phyloP scores from a whole-genome alignment of 2,888 invertebrate genomes.

The Macrophya annulata region DNA sequence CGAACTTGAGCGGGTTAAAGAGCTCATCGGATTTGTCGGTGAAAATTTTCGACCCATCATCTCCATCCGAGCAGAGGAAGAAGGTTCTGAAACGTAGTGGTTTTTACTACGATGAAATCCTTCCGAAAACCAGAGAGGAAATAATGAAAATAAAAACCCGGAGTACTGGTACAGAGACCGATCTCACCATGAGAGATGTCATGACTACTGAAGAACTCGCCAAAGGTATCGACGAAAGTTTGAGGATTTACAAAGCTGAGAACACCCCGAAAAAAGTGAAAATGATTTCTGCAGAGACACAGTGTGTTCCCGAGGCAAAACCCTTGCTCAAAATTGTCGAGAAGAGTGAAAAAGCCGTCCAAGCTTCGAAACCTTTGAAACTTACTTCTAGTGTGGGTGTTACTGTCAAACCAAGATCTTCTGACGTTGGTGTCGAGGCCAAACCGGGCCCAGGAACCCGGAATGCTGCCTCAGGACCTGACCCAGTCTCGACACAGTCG shows the following conservation, averaged over 20 bases:
- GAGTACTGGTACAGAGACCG: constrained; percentile 69
- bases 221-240: constrained; percentile 70
- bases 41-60: not conserved
- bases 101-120: constrained; percentile 48
- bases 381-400: constrained; percentile 75
- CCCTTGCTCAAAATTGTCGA: constrained; percentile 57
- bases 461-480: constrained; percentile 84
- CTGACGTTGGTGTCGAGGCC: constrained; percentile 77
- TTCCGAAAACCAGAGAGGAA: constrained; percentile 46
- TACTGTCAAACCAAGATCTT: constrained; percentile 74
- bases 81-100: constrained; percentile 32
- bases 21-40: not conserved
- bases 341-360: constrained; percentile 67
- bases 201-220: constrained; percentile 69
- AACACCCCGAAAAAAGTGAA: constrained; percentile 61
- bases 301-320: constrained; percentile 64
- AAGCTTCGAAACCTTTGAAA: constrained; percentile 70
- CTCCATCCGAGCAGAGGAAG: not conserved
- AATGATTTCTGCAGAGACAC: constrained; percentile 65
- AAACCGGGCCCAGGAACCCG: constrained; percentile 79
- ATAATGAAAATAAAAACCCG: constrained; percentile 58
- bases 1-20: constrained; percentile 22
- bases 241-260: constrained; percentile 67
- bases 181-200: constrained; percentile 75
- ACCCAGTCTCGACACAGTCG: constrained; percentile 77